Base-by-base conservation (phyloP, 2,888 invertebrate genomes). In the Zeuzera pyrina region DNA sequence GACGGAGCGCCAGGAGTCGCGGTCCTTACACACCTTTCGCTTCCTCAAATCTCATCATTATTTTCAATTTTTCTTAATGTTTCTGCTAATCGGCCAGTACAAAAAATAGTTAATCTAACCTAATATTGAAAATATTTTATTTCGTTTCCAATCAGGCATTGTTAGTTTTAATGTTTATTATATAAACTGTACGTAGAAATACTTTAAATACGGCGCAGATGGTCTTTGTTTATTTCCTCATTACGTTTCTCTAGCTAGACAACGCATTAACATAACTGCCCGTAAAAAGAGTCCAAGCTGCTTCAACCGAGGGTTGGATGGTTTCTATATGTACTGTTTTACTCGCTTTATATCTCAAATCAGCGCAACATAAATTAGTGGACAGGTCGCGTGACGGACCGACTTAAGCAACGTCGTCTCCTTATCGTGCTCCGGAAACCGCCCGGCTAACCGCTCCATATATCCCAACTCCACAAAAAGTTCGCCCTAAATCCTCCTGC, bases 341-440 rank as follows among this genome's bases (percentile, higher is more conserved):
- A 58, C 64, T 62, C 58, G 52, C 57, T 57, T 58, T 68, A 70
- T 78, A 79, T 77, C 69, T 62, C 57, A 64, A 74, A 79, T 79
- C 78, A 76, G 69, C 63, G 70, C 76, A 70, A 76, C 78, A 79
- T 81, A 79, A 81, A 79, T 81, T 77, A 78, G 73, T 68, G 69
- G 71, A 72, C 71, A 72, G 70, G 63, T 83, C 73, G 81, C 81
- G 81, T 79, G 81, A 78, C 78, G 74, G 63, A 62, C 69, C 54
- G 71, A 67, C 78, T 78, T 73, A 73, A 64, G 52, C 67, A 52
- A 54, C 62, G 57, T 58, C 69, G 76, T 71, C 74, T 76, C 66
- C 77, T 81, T 81, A 81, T 83, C 83, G 72, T 55, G 45, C 46
- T 55, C 64, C 71, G 79, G 81, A 78, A 78, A 71, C 71, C 52